Conservation (phyloP, 2,888 invertebrate genomes). For the Eulithis testata region DNA sequence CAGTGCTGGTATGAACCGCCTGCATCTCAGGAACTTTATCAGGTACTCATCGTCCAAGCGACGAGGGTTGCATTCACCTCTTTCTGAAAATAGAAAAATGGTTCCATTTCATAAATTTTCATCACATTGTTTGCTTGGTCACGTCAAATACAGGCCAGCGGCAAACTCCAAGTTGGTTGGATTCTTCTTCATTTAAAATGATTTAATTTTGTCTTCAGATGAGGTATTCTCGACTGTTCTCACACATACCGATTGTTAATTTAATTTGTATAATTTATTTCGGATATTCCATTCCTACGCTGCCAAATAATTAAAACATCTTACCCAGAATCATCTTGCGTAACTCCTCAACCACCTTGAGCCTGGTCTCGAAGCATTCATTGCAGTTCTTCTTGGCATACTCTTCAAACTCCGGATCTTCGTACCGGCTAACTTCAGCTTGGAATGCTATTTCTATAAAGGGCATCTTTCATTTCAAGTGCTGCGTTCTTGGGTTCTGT, state of each 20-base stretch:
- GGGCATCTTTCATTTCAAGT: slow-evolving; percentile 54
- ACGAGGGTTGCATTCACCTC: slow-evolving; percentile 69
- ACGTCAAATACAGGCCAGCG: no score
- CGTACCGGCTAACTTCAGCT: slow-evolving; percentile 74
- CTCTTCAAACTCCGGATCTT: slow-evolving; percentile 75
- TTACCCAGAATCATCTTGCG: slow-evolving; percentile 74
- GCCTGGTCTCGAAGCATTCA: slow-evolving; percentile 67
- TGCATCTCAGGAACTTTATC: slow-evolving; percentile 72
- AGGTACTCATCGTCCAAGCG: slow-evolving; percentile 74
- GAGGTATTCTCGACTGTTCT: no score
- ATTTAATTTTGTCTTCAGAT: no score
- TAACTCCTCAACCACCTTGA: slow-evolving; percentile 67
- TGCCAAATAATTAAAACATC: not conserved
- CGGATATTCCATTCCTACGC: no score
- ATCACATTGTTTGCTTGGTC: no score
- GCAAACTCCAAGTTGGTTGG: no score
- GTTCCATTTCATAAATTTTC: not conserved
- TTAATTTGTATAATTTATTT: no score
- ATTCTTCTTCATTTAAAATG: no score
- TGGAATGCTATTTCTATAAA: slow-evolving; percentile 75
- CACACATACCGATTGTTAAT: no score
- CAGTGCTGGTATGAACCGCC: slow-evolving; percentile 71
- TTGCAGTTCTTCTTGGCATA: slow-evolving; percentile 68
- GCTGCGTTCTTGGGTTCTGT: not conserved
- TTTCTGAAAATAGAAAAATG: slow-evolving; percentile 54